These are phyloP conservation scores for Arctopsyche grandis DNA, from an alignment of 1,140 invertebrate genomes.

Conservation along the genomic window DNA sequence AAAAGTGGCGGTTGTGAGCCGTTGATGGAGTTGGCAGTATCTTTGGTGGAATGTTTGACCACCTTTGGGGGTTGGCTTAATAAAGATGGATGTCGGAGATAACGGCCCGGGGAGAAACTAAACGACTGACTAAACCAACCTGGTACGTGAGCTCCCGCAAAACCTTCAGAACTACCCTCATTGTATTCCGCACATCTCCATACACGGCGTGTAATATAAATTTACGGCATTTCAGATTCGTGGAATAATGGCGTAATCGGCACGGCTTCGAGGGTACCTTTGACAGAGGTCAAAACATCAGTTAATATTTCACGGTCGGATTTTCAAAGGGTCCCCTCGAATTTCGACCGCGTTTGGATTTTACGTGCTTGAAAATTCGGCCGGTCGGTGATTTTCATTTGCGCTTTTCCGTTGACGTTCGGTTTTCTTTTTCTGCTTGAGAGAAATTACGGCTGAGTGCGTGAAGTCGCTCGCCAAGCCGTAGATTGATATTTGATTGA, in stretches of 20 bases:
- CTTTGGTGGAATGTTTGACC: conserved; percentile 9
- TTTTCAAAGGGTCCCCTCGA: no score
- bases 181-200: neutral
- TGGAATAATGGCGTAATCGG: no score
- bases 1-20: neutral
- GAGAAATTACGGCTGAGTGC: neutral
- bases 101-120: neutral
- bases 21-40: neutral
- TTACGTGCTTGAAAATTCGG: no score
- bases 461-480: neutral
- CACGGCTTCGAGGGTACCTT: no score
- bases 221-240: no score
- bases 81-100: conserved; percentile 34
- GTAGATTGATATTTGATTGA: conserved; percentile 30
- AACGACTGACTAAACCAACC: neutral
- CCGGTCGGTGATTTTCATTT: no score
- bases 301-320: no score
- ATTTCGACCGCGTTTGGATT: no score
- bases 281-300: no score
- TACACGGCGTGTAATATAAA: neutral
- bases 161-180: neutral
- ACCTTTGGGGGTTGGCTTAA: conserved; percentile 12
- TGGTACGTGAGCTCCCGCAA: neutral
- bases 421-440: neutral
- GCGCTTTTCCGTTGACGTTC: no score